phyloP scores from a whole-genome alignment of 2,797 vertebrate species.

The Sternarchorhynchus goeldii region DNA sequence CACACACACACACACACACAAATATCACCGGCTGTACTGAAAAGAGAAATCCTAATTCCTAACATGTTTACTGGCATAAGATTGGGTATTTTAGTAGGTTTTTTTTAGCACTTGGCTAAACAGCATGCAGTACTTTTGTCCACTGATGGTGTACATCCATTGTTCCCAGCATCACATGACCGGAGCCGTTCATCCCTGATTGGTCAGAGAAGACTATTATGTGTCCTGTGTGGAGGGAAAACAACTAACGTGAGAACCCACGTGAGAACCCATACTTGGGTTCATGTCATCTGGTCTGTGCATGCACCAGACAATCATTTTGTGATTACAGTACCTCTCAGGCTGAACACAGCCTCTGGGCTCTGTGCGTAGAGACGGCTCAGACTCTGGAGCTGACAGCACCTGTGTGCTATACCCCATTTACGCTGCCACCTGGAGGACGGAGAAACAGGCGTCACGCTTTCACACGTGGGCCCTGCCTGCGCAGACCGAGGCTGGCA shows the following conservation, averaged over 20 bases:
- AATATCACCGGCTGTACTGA: not conserved
- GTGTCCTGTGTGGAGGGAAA: slow-evolving; percentile 72
- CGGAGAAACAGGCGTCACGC: slow-evolving; percentile 32
- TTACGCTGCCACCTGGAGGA: slow-evolving; percentile 92
- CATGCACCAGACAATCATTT: not conserved
- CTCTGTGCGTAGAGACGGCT: slow-evolving; percentile 86
- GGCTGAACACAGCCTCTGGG: slow-evolving; percentile 80
- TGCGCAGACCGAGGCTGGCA: not conserved
- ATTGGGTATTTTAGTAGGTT: not conserved
- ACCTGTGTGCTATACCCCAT: slow-evolving; percentile 92
- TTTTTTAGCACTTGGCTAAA: not conserved
- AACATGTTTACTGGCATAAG: not conserved
- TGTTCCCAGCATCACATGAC: slow-evolving; percentile 92
- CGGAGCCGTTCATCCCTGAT: slow-evolving; percentile 89
- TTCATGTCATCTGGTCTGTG: slow-evolving; percentile 7
- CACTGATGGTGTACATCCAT: slow-evolving; percentile 97
- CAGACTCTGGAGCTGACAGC: slow-evolving; percentile 91
- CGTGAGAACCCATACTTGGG: not conserved
- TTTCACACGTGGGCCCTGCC: not conserved
- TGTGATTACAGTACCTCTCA: slow-evolving; percentile 79
- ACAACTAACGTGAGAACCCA: not conserved
- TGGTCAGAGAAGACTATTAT: slow-evolving; percentile 89
- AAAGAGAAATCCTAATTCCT: too few species aligned
- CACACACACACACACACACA: not conserved
- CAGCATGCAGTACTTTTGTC: slow-evolving; percentile 81